Evolutionary conservation across 2,113 vertebrate genomes (phyloP).

Genomic region (Pavo muticus): DNA sequence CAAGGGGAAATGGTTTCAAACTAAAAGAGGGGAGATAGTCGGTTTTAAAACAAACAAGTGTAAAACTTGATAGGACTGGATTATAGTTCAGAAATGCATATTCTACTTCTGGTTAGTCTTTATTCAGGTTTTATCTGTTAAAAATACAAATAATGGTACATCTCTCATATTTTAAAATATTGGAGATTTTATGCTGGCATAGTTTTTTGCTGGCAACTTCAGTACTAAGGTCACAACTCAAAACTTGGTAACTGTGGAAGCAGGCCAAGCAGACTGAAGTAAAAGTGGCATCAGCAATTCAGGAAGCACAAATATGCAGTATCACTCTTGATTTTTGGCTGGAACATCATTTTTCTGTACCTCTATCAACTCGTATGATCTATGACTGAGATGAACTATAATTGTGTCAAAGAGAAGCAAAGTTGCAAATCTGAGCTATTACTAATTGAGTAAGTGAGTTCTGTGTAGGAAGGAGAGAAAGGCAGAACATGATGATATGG

Average conservation of each 20-base stretch:
- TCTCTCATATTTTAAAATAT: neutral
- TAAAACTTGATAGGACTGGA: neutral
- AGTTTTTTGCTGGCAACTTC: neutral
- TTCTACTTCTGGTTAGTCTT: neutral
- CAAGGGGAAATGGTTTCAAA: too few species aligned
- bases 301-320: neutral
- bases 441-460: neutral
- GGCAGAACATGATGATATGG: rapidly evolving
- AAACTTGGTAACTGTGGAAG: neutral
- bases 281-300: neutral
- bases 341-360: neutral
- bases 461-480: neutral
- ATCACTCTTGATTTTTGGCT: neutral
- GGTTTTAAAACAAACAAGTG: neutral
- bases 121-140: neutral
- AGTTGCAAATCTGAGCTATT: neutral
- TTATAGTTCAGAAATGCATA: neutral
- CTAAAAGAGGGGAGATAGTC: too few species aligned
- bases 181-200: too few species aligned
- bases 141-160: neutral
- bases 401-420: neutral
- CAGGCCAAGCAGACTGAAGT: rapidly evolving
- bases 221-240: neutral
- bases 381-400: neutral
- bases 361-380: neutral